Evolutionary conservation across 2,113 vertebrate genomes (phyloP), one percentile per base, ranked within the genome.

Genomic region (Gymnogyps californianus): DNA sequence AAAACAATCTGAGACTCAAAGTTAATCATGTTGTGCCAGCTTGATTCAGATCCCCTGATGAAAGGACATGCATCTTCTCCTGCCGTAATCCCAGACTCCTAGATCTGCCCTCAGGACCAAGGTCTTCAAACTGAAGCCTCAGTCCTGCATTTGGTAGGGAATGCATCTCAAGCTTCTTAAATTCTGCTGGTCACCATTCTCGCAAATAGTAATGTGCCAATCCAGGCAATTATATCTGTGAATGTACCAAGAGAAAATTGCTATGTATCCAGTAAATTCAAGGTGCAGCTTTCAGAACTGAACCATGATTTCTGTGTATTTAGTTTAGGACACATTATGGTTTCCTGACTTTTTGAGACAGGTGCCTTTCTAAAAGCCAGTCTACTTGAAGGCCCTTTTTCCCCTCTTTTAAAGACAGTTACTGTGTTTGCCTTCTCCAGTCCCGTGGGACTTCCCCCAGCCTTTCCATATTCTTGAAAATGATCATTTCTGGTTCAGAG

Each of bases 1-100:
- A 96, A 95, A 96, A 67, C 91, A 96, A 72, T 96, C 90, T 94
- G 96, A 94, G 83, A 72, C 65, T 72, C 74, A 61, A 54, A 94
- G 89, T 72, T 87, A 89, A 88, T 86, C 3, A 3, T 72, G 12
- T 77, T 95, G 58, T 93, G 89, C 78, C 89, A 84, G 62, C 46
- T 93, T 85, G n/a, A 82, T 59, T 90, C 59, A 51, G 89, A 83
- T 70, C 17, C 47, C 49, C 26, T 1, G 1, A 2, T 38, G 42
- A 61, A 89, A 40, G 70, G 38, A 38, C 9, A n/a, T 14, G 13
- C 40, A 58, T 46, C n/a, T 86, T 87, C 46, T 74, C 29, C 32
- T 81, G 19, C 34, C 79, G n/a, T 40, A 92, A 72, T 82, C 21
- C 29, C 72, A 67, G 29, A 71, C 28, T 92, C 42, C 55, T 54